Evolutionary conservation across 2,797 vertebrate species (phyloP).

Genomic region (Tenualosa ilisha): DNA sequence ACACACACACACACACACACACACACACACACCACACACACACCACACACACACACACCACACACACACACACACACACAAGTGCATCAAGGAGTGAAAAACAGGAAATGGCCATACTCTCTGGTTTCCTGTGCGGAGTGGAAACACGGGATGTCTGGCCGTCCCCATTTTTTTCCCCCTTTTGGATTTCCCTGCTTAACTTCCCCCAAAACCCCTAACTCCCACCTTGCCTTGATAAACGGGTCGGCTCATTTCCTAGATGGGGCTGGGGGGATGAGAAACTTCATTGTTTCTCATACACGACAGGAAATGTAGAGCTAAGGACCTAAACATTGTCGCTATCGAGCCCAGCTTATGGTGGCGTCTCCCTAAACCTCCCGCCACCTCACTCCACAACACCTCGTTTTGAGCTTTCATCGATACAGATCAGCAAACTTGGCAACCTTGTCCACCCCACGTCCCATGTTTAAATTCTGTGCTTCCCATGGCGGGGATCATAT

Average conservation of each 20-base stretch:
- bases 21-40: background rate
- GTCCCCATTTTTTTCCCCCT: slow-evolving; percentile 45
- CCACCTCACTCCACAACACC: background rate
- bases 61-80: slow-evolving; percentile 5
- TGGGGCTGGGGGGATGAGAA: background rate
- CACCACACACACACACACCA: background rate
- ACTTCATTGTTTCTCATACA: slow-evolving; percentile 24
- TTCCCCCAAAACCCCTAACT: slow-evolving; percentile 41
- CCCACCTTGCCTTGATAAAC: slow-evolving; percentile 43
- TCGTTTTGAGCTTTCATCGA: background rate
- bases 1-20: slow-evolving; percentile 1
- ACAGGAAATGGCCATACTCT: slow-evolving; percentile 79
- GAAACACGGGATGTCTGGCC: slow-evolving; percentile 63
- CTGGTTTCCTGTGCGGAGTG: slow-evolving; percentile 73
- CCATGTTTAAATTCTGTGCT: background rate
- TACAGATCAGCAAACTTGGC: slow-evolving; percentile 11
- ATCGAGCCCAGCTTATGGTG: background rate
- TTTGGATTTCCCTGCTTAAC: slow-evolving; percentile 39
- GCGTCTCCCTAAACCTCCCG: background rate
- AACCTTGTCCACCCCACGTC: background rate
- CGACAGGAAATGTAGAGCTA: slow-evolving; percentile 27
- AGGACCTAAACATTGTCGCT: background rate
- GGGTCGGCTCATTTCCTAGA: slow-evolving; percentile 50
- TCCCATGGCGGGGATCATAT: background rate
- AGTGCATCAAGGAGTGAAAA: slow-evolving; percentile 63